Evolutionary conservation across 2,113 vertebrate genomes (phyloP).

Genomic region (Sprattus sprattus): DNA sequence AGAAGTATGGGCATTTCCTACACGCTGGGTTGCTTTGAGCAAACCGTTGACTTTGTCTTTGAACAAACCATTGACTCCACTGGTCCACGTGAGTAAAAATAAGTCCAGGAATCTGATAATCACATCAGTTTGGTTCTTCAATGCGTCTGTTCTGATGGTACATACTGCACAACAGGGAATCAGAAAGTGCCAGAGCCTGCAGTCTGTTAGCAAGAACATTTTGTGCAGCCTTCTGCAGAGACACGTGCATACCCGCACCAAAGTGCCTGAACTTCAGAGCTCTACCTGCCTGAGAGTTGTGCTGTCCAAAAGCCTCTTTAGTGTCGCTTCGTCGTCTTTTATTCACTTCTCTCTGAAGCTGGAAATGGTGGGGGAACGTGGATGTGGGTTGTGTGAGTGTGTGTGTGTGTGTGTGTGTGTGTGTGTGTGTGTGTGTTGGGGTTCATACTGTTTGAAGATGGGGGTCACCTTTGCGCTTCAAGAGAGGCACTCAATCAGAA

Average conservation of each 20-base stretch:
- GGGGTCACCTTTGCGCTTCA: constrained; percentile 33
- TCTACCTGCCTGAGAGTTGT: not conserved
- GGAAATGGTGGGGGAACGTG: not conserved
- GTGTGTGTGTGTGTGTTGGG: not conserved
- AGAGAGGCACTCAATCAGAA: constrained; percentile 48
- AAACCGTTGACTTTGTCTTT: too few relatives aligned
- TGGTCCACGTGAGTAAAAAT: not conserved
- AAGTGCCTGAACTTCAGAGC: not conserved
- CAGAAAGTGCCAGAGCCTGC: not conserved
- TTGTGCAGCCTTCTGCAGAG: not conserved
- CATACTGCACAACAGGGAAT: not conserved
- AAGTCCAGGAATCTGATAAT: not conserved
- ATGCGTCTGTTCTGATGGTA: not conserved
- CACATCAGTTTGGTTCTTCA: not conserved
- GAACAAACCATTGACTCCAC: too few relatives aligned
- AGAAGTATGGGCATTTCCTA: too few relatives aligned
- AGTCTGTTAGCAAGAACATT: constrained; percentile 9
- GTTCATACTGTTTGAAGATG: constrained; percentile 39
- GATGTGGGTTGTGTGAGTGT: not conserved
- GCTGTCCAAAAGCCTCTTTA: not conserved
- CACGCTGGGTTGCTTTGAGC: too few relatives aligned
- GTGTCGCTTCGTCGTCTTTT: not conserved
- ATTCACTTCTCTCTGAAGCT: not conserved
- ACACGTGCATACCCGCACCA: not conserved
- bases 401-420: constrained; percentile 8